These are phyloP conservation scores for Mimumesa dahlbomi DNA, from an alignment of 2,888 invertebrate genomes.

Conservation along the genomic window DNA sequence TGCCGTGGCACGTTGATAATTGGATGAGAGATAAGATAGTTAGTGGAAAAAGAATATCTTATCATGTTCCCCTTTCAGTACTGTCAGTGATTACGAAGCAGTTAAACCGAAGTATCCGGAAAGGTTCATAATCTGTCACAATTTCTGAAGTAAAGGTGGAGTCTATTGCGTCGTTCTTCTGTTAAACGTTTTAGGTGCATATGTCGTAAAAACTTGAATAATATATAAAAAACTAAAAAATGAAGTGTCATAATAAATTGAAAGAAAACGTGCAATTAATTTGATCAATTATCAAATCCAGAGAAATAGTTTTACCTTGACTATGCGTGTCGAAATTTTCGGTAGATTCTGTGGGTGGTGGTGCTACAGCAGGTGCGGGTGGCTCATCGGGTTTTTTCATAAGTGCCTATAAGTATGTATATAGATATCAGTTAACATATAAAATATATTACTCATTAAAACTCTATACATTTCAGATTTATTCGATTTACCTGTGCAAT, in stretches of 20 bases:
- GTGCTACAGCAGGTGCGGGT: conserved; percentile 54
- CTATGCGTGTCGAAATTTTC: conserved; percentile 76
- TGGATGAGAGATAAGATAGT: conserved; percentile 56
- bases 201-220: too few species aligned
- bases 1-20: conserved; percentile 27
- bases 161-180: background rate
- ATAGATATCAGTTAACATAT: too few species aligned
- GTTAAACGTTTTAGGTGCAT: too few species aligned
- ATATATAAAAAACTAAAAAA: too few species aligned
- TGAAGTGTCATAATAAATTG: too few species aligned
- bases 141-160: background rate
- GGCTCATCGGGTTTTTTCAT: conserved; percentile 76
- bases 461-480: conserved; percentile 6
- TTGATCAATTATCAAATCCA: too few species aligned
- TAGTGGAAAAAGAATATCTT: conserved; percentile 49
- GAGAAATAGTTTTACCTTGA: conserved; percentile 74
- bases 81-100: conserved; percentile 19
- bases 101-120: background rate
- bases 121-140: conserved; percentile 1
- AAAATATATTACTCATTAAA: background rate
- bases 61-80: conserved; percentile 42
- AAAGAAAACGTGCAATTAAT: too few species aligned
- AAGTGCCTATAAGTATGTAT: too few species aligned
- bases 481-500: conserved; percentile 84
- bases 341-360: conserved; percentile 66